Evolutionary conservation across 2,888 invertebrate species (phyloP).

Genomic region (Limulus polyphemus): DNA sequence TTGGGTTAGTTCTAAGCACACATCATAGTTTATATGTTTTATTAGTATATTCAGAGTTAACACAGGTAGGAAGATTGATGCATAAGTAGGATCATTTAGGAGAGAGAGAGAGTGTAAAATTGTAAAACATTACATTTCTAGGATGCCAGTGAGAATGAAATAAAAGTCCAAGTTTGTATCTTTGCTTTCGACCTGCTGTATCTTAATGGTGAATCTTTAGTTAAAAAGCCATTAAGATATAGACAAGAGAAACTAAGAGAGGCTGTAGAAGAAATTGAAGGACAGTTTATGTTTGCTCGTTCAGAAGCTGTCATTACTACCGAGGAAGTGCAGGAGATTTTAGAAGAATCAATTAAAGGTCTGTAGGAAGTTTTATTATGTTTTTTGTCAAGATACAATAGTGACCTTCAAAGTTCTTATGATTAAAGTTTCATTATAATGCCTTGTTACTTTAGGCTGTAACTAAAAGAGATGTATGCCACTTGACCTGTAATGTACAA

Average conservation of each 20-base stretch:
- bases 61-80: no score
- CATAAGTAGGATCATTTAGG: no score
- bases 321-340: conserved; percentile 84
- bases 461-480: no score
- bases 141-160: conserved; percentile 60
- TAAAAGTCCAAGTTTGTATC: conserved; percentile 82
- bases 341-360: conserved; percentile 87
- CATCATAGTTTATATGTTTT: no score
- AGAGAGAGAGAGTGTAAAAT: no score
- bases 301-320: conserved; percentile 64
- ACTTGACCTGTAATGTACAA: no score
- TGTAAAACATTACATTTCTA: conserved; percentile 31
- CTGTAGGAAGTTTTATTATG: conserved; percentile 11
- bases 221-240: conserved; percentile 58
- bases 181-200: conserved; percentile 93
- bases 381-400: no score
- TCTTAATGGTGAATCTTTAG: conserved; percentile 73
- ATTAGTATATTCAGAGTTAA: no score
- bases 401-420: no score
- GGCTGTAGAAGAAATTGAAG: conserved; percentile 52
- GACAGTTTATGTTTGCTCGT: conserved; percentile 79
- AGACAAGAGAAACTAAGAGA: conserved; percentile 59
- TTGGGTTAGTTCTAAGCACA: no score
- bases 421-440: no score
- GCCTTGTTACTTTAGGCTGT: no score